Base-by-base conservation (phyloP, 1,140 invertebrate genomes). In the Drosophila arawakana region DNA sequence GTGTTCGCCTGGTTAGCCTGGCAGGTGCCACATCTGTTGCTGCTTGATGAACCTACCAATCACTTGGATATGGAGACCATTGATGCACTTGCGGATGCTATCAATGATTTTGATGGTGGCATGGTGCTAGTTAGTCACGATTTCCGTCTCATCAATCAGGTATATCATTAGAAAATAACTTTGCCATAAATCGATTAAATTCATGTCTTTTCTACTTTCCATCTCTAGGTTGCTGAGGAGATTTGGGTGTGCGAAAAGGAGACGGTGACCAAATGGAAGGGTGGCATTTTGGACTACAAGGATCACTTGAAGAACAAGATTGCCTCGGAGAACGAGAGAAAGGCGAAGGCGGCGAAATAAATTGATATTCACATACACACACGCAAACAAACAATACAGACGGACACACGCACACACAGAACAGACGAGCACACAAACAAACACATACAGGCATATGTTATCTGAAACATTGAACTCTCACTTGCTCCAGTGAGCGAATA, bases 51-150 rank as follows among this genome's bases (percentile, higher is more conserved):
- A 95, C 99, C 98, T 78, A 99, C 98, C 21, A 99, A 99, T 95
- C 98, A 99, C 92, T 95, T 99, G 92, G 99, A 99, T 91, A 99
- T 99, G 96, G 99, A 99, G 93, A 99, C 98, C 0, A 99, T 99
- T 73, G 99, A 99, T 93, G 97, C 98, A 0, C 93, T 99, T 7
- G 99, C 98, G 8, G 98, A 99, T 73, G 99, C 99, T 15, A 97
- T 99, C 60, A 99, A 98, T 91, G 97, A 98, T 80, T 99, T 99
- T 92, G 97, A 98, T 84, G 99, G 99, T 37, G 99, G 99, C 74
- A 96, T 99, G 95, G 97, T 99, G 18, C 94, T 99, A 7, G 98
- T 99, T 88, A 97, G 96, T 93, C 98, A 99, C 95, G 98, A 99
- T 93, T 99, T 99, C 93, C 95, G 99, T 93, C 95, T 99, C 15